These are phyloP conservation scores for Amphiprion ocellaris DNA, from an alignment of 2,113 vertebrate genomes.

Conservation along the genomic window DNA sequence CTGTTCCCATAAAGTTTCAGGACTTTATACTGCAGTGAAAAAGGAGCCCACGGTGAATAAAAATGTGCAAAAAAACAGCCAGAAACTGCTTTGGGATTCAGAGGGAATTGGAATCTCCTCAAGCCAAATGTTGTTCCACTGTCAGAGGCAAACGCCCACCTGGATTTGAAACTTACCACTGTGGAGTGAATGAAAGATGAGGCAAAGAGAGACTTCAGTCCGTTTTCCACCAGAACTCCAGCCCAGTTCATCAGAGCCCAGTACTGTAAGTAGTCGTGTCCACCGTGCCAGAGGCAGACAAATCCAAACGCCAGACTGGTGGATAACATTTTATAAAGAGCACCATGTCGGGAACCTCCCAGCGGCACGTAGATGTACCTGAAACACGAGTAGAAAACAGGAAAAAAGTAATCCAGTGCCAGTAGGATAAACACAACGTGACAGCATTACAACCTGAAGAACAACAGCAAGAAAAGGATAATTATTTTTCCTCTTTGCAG, in stretches of 20 bases:
- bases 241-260: conserved; percentile 96
- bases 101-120: conserved; percentile 1
- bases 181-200: conserved; percentile 75
- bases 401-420: background rate
- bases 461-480: background rate
- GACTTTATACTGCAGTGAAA: too few species aligned
- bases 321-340: conserved; percentile 86
- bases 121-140: background rate
- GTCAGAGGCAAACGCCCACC: background rate
- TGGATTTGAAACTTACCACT: conserved; percentile 86
- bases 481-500: background rate
- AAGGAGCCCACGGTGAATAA: too few species aligned
- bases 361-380: conserved; percentile 96
- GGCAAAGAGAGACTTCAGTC: conserved; percentile 82
- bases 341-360: conserved; percentile 90
- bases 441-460: background rate
- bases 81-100: too few species aligned
- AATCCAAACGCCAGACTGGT: conserved; percentile 92
- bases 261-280: conserved; percentile 91
- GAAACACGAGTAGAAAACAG: conserved; percentile 20
- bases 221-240: conserved; percentile 89
- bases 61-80: too few species aligned
- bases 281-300: conserved; percentile 96
- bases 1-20: too few species aligned
- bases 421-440: background rate